These are phyloP conservation scores for Luffia ferchaultella DNA, from an alignment of 2,888 invertebrate species.

Conservation along the genomic window DNA sequence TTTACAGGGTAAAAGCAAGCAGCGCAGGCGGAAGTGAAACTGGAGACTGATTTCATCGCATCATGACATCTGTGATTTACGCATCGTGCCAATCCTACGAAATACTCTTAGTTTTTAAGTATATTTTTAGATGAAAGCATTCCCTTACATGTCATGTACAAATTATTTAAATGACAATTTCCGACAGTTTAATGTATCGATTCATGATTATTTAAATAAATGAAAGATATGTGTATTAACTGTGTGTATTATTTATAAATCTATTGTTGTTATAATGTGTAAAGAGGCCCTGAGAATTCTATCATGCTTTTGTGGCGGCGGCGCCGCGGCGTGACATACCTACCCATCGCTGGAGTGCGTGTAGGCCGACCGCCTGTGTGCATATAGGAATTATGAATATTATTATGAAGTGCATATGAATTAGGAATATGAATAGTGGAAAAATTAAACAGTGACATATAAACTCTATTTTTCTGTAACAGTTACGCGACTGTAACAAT, in stretches of 20 bases:
- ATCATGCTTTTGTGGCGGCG: too few relatives aligned
- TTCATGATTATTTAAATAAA: not conserved
- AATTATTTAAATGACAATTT: not conserved
- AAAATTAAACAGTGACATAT: too few relatives aligned
- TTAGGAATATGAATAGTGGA: too few relatives aligned
- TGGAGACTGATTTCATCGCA: not conserved
- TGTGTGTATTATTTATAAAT: not conserved
- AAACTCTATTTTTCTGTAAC: too few relatives aligned
- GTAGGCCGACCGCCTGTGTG: too few relatives aligned
- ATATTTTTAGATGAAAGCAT: not conserved
- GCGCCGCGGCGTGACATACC: too few relatives aligned
- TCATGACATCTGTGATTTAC: not conserved
- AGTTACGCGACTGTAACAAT: too few relatives aligned
- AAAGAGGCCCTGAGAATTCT: too few relatives aligned
- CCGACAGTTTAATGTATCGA: not conserved
- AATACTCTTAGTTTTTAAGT: not conserved
- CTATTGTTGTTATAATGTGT: too few relatives aligned
- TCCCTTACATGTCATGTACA: not conserved
- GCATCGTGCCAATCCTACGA: not conserved
- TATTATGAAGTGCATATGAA: too few relatives aligned
- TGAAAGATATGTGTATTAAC: not conserved
- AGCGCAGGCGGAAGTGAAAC: not conserved
- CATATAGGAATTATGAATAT: too few relatives aligned
- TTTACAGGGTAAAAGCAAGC: not conserved
- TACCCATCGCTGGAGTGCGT: too few relatives aligned